Conservation (phyloP, 2,888 invertebrate genomes). For the Chironomus riparius region DNA sequence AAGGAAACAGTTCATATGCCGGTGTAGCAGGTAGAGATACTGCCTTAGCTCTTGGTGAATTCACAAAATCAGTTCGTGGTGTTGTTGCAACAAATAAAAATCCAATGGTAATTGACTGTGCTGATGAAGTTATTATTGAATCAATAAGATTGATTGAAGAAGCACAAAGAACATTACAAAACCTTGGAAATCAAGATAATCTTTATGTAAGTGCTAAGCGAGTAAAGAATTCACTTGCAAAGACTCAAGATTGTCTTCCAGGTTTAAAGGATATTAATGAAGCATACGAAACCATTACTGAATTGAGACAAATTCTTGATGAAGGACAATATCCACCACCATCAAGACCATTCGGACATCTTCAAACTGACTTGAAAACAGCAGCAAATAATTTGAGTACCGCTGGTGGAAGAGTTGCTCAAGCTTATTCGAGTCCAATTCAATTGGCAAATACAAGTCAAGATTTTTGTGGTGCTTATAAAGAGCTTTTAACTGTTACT, state of each 20-base stretch:
- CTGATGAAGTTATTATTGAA: slow-evolving; percentile 70
- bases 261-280: slow-evolving; percentile 91
- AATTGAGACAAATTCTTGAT: slow-evolving; percentile 62
- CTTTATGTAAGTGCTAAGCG: slow-evolving; percentile 68
- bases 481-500: slow-evolving; percentile 64
- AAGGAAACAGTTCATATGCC: slow-evolving; percentile 70
- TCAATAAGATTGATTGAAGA: slow-evolving; percentile 73
- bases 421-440: slow-evolving; percentile 60
- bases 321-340: slow-evolving; percentile 67
- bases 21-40: slow-evolving; percentile 75
- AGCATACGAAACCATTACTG: slow-evolving; percentile 72
- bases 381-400: slow-evolving; percentile 78
- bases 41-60: slow-evolving; percentile 63
- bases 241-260: slow-evolving; percentile 73
- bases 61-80: slow-evolving; percentile 66
- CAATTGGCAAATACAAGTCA: slow-evolving; percentile 65
- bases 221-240: slow-evolving; percentile 53
- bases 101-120: slow-evolving; percentile 54
- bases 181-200: slow-evolving; percentile 36
- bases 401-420: slow-evolving; percentile 74
- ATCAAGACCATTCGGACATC: slow-evolving; percentile 63
- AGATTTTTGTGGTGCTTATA: slow-evolving; percentile 68
- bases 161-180: slow-evolving; percentile 53
- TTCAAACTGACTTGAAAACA: slow-evolving; percentile 75
- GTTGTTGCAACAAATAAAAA: slow-evolving; percentile 63